Evolutionary conservation across 2,797 vertebrate species (phyloP).

Genomic region (Xenops minutus): DNA sequence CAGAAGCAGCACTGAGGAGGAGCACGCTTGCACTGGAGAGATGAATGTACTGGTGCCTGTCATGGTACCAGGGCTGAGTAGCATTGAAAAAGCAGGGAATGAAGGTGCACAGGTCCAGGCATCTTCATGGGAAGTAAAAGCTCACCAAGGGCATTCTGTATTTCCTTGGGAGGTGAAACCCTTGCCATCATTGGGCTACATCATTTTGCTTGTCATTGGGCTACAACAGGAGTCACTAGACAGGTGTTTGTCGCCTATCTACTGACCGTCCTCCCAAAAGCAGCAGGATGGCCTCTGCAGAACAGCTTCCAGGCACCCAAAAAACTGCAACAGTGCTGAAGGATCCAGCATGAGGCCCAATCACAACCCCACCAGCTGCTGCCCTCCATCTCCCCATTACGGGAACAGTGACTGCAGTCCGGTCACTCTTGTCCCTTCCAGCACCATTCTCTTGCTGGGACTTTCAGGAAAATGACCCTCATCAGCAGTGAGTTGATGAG

Average conservation of each 20-base stretch:
- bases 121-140: neutral
- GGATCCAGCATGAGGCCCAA: neutral
- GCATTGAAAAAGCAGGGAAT: neutral
- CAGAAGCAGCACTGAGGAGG: neutral
- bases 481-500: neutral
- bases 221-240: neutral
- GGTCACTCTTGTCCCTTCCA: neutral
- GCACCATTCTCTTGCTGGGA: neutral
- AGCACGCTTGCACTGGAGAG: neutral
- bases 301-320: neutral
- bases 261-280: neutral
- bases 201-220: neutral
- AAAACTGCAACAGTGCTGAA: neutral
- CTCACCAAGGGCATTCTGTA: neutral
- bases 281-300: neutral
- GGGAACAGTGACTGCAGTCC: neutral
- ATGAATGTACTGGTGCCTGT: rapidly evolving
- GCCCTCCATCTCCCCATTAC: neutral
- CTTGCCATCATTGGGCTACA: neutral
- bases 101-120: neutral
- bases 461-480: neutral
- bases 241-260: rapidly evolving
- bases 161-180: neutral
- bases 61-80: rapidly evolving
- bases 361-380: neutral